Evolutionary conservation across 2,113 vertebrate genomes (phyloP).

Genomic region (Melanostigma gelatinosum): DNA sequence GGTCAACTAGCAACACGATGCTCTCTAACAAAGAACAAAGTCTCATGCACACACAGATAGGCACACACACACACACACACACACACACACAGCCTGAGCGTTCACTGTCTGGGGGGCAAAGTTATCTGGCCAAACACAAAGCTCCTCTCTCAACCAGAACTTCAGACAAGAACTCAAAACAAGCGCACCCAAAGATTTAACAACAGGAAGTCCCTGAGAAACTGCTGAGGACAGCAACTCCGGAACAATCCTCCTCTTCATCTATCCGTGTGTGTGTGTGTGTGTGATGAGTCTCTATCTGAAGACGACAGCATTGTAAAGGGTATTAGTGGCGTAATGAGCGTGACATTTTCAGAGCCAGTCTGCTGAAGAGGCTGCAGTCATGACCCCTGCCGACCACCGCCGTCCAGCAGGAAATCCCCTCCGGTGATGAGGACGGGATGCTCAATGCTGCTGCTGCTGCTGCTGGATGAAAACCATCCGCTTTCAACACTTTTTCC

Average conservation of each 20-base stretch:
- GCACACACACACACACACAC: slow-evolving; percentile 25
- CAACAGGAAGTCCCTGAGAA: slow-evolving; percentile 70
- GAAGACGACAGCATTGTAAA: slow-evolving; percentile 46
- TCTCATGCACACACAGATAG: slow-evolving; percentile 17
- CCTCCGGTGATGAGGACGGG: slow-evolving; percentile 2
- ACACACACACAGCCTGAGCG: slow-evolving; percentile 11
- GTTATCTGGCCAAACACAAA: slow-evolving; percentile 66
- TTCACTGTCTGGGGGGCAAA: slow-evolving; percentile 45
- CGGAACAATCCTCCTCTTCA: slow-evolving; percentile 66
- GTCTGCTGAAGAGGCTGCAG: slow-evolving; percentile 23
- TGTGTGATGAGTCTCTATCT: slow-evolving; percentile 19
- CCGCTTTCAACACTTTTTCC: not conserved
- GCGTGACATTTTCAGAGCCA: slow-evolving; percentile 56
- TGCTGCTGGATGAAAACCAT: slow-evolving; percentile 12
- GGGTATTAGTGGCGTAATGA: slow-evolving; percentile 60
- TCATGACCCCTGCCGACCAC: slow-evolving; percentile 24
- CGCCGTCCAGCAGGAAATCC: slow-evolving; percentile 46
- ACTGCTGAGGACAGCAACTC: slow-evolving; percentile 62
- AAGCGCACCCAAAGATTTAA: slow-evolving; percentile 49
- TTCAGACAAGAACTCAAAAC: slow-evolving; percentile 62
- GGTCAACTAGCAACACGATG: slow-evolving; percentile 56
- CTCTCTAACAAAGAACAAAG: slow-evolving; percentile 64
- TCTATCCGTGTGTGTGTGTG: slow-evolving; percentile 29
- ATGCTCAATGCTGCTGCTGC: not conserved
- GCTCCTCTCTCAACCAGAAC: slow-evolving; percentile 63